Evolutionary conservation across 2,113 vertebrate species (phyloP).

Genomic region (Acrocephalus kingi): DNA sequence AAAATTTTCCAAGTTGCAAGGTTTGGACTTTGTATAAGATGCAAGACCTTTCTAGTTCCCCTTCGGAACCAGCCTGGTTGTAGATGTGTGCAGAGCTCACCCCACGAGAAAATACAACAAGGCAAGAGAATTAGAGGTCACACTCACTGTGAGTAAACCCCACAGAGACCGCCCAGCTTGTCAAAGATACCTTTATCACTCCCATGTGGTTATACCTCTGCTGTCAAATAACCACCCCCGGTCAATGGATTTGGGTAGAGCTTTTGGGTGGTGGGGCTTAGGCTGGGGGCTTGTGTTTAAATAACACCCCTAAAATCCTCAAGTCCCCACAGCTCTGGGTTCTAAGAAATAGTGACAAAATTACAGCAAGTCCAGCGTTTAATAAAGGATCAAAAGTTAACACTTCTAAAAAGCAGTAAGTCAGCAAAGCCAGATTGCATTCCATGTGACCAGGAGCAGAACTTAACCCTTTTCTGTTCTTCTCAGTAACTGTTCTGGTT

Average conservation of each 20-base stretch:
- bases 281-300: fast-evolving
- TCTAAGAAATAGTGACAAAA: not conserved
- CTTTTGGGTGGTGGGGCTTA: not conserved
- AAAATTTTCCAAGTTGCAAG: not conserved
- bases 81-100: not conserved
- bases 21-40: not conserved
- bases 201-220: not conserved
- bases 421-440: not conserved
- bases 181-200: not conserved
- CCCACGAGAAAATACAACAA: not conserved
- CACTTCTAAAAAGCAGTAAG: not conserved
- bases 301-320: not conserved
- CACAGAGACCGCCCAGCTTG: not conserved
- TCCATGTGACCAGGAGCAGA: not conserved
- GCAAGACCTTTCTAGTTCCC: not conserved
- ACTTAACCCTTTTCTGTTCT: not conserved
- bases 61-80: not conserved
- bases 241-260: not conserved
- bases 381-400: not conserved
- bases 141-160: not conserved
- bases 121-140: not conserved
- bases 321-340: not conserved
- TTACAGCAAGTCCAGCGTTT: not conserved
- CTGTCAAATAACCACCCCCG: not conserved
- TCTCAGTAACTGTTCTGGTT: not conserved